Conservation (phyloP, 2,797 vertebrate genomes). For the Sciaenops ocellatus region DNA sequence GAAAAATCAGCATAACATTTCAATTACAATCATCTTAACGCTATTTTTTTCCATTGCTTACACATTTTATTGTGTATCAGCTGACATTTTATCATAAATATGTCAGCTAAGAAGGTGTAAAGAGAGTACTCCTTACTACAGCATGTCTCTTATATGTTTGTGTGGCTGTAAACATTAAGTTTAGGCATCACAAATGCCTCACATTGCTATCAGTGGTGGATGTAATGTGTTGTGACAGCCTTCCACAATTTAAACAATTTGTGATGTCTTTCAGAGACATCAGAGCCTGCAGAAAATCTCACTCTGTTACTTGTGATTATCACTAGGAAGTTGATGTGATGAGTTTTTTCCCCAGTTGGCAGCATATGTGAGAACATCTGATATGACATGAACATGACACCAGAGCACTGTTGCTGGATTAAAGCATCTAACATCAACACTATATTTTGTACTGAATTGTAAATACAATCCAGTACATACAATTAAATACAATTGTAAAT, state of each 20-base stretch:
- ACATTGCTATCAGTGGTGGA: not conserved
- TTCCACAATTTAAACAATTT: constrained; percentile 5
- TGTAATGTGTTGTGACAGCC: constrained; percentile 9
- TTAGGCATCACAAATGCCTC: not conserved
- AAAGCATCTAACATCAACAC: not conserved
- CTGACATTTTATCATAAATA: not conserved
- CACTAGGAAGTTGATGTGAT: constrained; percentile 18
- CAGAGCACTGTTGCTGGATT: not conserved
- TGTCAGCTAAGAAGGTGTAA: not conserved
- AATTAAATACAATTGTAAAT: too few relatives aligned
- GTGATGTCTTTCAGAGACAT: constrained; percentile 5
- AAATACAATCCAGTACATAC: too few relatives aligned
- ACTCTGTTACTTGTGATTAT: constrained; percentile 19
- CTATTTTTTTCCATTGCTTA: not conserved
- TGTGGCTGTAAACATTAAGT: not conserved
- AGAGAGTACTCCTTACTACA: not conserved
- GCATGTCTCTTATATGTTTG: not conserved
- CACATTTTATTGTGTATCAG: not conserved
- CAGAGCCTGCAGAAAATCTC: constrained; percentile 4
- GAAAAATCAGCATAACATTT: not conserved
- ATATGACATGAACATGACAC: constrained; percentile 20
- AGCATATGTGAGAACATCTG: constrained; percentile 20
- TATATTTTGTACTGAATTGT: not conserved
- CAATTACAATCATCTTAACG: not conserved
- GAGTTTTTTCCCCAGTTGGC: constrained; percentile 14